Evolutionary conservation across 2,797 vertebrate genomes (phyloP).

Genomic region (Chrosomus eos): DNA sequence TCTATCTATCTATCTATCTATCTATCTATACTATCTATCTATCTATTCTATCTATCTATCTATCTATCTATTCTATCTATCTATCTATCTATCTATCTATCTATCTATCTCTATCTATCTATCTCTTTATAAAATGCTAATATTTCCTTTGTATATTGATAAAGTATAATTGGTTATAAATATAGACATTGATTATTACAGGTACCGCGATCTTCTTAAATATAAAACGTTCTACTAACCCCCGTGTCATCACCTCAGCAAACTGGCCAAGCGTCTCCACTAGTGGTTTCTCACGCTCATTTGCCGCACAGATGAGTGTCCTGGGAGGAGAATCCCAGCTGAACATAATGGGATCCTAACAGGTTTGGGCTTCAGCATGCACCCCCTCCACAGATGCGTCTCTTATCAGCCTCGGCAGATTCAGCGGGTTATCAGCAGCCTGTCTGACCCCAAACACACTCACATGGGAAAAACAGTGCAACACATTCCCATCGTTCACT

Average conservation of each 20-base stretch:
- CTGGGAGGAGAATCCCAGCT: conserved; percentile 58
- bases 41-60: too few relatives aligned
- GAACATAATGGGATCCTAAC: conserved; percentile 50
- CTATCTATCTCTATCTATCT: too few relatives aligned
- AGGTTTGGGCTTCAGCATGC: conserved; percentile 33
- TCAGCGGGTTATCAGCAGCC: conserved; percentile 60
- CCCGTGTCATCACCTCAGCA: not conserved
- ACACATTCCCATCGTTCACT: conserved; percentile 66
- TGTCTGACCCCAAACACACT: conserved; percentile 44
- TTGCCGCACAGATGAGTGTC: conserved; percentile 71
- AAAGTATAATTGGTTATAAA: not conserved
- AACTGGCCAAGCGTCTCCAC: conserved; percentile 47
- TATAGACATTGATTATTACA: not conserved
- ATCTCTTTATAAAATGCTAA: too few relatives aligned
- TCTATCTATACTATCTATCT: too few relatives aligned
- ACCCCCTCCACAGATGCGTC: conserved; percentile 68
- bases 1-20: conserved; percentile 33
- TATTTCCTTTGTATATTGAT: too few relatives aligned
- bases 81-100: too few relatives aligned
- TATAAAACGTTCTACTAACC: not conserved
- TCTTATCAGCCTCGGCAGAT: conserved; percentile 65
- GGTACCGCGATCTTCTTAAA: not conserved
- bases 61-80: too few relatives aligned
- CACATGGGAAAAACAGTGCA: conserved; percentile 61
- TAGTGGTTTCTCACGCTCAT: conserved; percentile 71